A percentile compares a stretch with the other conserved stretches of the same genome.
phyloP scores from a whole-genome alignment of 1,140 invertebrate genomes.

The Parasteatoda tepidariorum region DNA sequence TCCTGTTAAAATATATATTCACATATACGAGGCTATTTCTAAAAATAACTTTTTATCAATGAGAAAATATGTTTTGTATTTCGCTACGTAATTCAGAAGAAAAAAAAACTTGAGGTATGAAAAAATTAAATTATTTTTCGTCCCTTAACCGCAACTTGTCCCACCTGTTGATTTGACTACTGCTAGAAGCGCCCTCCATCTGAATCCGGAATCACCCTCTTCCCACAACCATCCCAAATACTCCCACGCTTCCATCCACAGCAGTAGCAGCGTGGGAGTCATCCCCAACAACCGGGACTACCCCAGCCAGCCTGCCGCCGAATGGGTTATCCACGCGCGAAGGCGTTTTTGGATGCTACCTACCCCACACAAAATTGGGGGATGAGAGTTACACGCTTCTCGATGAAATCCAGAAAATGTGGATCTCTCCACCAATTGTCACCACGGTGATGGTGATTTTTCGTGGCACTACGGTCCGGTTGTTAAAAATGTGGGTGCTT shows the following conservation, averaged over 20 bases:
- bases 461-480: neutral
- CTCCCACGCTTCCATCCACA: neutral
- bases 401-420: neutral
- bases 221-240: neutral
- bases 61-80: too few species aligned
- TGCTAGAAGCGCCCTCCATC: neutral
- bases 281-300: neutral
- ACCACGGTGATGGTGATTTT: neutral
- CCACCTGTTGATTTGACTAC: neutral
- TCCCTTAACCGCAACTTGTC: too few species aligned
- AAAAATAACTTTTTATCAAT: too few species aligned
- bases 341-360: constrained; percentile 12
- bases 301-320: constrained; percentile 15
- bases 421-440: neutral
- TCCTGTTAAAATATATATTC: too few species aligned
- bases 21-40: too few species aligned
- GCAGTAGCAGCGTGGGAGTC: constrained; percentile 24
- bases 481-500: neutral
- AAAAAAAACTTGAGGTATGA: too few species aligned
- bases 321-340: constrained; percentile 26
- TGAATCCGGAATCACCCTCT: neutral
- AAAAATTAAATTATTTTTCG: too few species aligned
- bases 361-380: neutral
- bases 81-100: too few species aligned
- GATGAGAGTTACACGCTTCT: neutral